Evolutionary conservation across 2,888 invertebrate species (phyloP), one percentile per base, ranked within the genome.

Genomic region (Thyatira batis): DNA sequence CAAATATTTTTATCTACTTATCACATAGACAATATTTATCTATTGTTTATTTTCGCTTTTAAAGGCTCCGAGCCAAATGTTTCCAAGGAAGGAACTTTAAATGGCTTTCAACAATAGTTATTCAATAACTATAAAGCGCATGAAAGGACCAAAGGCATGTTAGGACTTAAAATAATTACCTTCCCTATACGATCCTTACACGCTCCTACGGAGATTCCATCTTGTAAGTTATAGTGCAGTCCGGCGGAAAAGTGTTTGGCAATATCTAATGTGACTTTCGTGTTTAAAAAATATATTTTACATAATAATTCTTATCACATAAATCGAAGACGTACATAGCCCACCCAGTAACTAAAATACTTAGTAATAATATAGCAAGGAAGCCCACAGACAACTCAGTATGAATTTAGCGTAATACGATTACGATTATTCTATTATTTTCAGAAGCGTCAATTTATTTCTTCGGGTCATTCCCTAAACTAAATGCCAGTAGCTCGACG

Each of bases 51-150:
- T 50, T 17, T 17, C 39, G 20, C 21, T 23, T 44, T 13, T 43
- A 20, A 27, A 33, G 2, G 33, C 44, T 23, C 20, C 50, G 27
- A 50, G 53, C 50, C 33, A 46, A 46, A 46, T 50, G 50, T 50
- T 53, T 50, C 20, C 39, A 53, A 54, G 53, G 30, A 13, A 23
- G 45, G 25, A 11, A 25, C 50, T 17, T 43, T 50, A 44, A 50
- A 39, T 21, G 20, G 25, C 10, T 51, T 44, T 13, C 17, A 20
- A 49, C 45, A 33, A 50, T 49, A 39, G 33, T 39, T 39, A 17
- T 17, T n/a, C 50, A 53, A 55, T 52, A 52, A 54, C 59, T 57
- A 52, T 59, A 52, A 59, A 57, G 49, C 28, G 20, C 27, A 17
- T 33, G 33, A 4, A 11, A n/a, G 39, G 17, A 39, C 28, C 27